Conservation (phyloP, 2,113 vertebrate species). For the Platysteira castanea region DNA sequence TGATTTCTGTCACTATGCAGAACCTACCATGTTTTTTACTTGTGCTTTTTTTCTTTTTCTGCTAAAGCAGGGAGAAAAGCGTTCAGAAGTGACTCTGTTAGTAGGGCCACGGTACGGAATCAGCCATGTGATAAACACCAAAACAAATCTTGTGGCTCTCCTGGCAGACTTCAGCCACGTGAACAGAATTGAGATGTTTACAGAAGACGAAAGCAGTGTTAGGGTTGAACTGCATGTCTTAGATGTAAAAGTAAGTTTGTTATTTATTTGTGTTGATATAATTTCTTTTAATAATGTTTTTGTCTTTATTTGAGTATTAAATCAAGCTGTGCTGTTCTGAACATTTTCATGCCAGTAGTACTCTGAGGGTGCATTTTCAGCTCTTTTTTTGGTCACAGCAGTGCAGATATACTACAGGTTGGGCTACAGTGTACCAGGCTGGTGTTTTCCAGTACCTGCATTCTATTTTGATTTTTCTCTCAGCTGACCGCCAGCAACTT, state of each 20-base stretch:
- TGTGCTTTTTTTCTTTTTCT: conserved; percentile 5
- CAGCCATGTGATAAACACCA: conserved; percentile 97
- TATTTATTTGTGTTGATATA: neutral
- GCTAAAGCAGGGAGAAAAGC: conserved; percentile 93
- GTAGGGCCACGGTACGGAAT: conserved; percentile 95
- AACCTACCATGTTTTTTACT: neutral
- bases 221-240: conserved; percentile 94
- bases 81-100: conserved; percentile 92
- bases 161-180: conserved; percentile 98
- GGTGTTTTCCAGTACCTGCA: neutral
- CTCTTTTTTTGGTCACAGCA: neutral
- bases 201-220: conserved; percentile 88
- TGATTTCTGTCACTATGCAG: neutral
- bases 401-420: neutral
- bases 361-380: neutral
- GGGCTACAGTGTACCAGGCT: neutral
- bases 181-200: conserved; percentile 98
- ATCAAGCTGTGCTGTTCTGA: neutral
- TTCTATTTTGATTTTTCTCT: neutral
- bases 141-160: conserved; percentile 94
- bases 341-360: neutral
- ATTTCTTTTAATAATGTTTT: neutral
- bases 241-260: conserved; percentile 87
- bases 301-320: neutral
- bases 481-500: neutral